These are phyloP conservation scores for Hippocampus abdominalis DNA, from an alignment of 2,113 vertebrate genomes.

Conservation along the genomic window DNA sequence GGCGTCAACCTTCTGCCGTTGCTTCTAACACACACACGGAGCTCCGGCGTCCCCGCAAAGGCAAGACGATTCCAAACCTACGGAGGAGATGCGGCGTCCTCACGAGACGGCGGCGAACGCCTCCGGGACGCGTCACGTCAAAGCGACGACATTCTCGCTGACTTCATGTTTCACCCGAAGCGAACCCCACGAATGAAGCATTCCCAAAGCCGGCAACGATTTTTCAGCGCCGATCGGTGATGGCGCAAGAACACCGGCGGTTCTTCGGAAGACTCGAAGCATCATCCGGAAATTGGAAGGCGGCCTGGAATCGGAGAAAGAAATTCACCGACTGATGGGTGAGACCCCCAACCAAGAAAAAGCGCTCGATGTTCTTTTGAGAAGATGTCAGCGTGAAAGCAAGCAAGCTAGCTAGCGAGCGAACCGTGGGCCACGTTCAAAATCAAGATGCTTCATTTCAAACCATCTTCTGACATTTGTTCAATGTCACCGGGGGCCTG, in stretches of 20 bases:
- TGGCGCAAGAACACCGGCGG: not conserved
- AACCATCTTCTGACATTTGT: conserved; percentile 21
- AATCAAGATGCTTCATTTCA: conserved; percentile 3
- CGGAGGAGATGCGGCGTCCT: too few species aligned
- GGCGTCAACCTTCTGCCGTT: not conserved
- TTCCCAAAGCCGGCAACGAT: not conserved
- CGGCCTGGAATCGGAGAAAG: not conserved
- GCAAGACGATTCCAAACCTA: too few species aligned
- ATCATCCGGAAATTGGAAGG: not conserved
- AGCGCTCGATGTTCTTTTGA: not conserved
- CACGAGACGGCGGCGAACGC: too few species aligned
- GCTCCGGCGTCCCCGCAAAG: too few species aligned
- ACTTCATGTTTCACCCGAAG: not conserved
- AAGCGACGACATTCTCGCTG: not conserved
- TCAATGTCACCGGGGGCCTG: conserved; percentile 22
- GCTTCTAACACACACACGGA: not conserved
- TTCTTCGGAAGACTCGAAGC: not conserved
- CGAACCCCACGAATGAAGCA: not conserved
- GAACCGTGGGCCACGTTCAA: not conserved
- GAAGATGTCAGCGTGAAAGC: not conserved
- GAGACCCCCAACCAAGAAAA: not conserved
- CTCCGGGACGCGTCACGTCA: not conserved
- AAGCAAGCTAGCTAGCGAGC: not conserved
- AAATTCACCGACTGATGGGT: not conserved
- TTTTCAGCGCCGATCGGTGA: not conserved